Percentiles rank a stretch among this genome's conserved stretches.
Evolutionary conservation across 37 sponge, comb jelly and placozoan species (phyloP).

Genomic region (Tethya wilhelma): DNA sequence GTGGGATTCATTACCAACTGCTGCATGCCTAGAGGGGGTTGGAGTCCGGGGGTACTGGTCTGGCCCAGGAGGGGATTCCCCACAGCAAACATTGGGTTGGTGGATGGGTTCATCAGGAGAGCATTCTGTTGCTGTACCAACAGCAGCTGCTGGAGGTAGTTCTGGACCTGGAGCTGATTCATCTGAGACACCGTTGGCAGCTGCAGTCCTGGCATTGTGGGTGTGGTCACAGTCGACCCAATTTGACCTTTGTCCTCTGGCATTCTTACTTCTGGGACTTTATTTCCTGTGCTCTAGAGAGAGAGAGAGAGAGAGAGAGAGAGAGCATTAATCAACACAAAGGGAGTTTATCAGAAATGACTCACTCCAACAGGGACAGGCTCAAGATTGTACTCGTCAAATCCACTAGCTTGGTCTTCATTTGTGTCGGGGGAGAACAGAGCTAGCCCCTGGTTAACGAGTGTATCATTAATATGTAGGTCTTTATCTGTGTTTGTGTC

Average conservation of each 20-base stretch:
- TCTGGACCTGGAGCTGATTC: not conserved
- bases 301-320: not conserved
- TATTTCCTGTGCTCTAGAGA: not conserved
- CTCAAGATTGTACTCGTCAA: constrained; percentile 40
- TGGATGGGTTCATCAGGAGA: too few relatives aligned
- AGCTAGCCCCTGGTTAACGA: constrained; percentile 61
- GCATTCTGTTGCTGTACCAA: not conserved
- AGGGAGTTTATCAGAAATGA: too few relatives aligned
- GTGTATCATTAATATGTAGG: constrained; percentile 55
- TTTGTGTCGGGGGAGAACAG: constrained; percentile 33
- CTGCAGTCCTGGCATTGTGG: too few relatives aligned
- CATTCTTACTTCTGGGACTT: not conserved
- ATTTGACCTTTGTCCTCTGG: not conserved
- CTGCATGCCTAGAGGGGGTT: constrained; percentile 3
- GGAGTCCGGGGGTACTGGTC: not conserved
- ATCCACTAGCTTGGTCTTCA: constrained; percentile 26
- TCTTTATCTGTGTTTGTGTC: constrained; percentile 70
- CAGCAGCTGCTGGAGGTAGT: not conserved
- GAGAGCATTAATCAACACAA: too few relatives aligned
- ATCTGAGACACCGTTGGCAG: too few relatives aligned
- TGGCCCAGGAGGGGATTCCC: not conserved
- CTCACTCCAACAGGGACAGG: too few relatives aligned
- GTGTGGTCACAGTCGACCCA: not conserved
- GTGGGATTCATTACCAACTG: too few relatives aligned
- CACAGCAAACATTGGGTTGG: too few relatives aligned